phyloP scores from a whole-genome alignment of 2,797 vertebrate genomes.

The Enteromius mattozi region DNA sequence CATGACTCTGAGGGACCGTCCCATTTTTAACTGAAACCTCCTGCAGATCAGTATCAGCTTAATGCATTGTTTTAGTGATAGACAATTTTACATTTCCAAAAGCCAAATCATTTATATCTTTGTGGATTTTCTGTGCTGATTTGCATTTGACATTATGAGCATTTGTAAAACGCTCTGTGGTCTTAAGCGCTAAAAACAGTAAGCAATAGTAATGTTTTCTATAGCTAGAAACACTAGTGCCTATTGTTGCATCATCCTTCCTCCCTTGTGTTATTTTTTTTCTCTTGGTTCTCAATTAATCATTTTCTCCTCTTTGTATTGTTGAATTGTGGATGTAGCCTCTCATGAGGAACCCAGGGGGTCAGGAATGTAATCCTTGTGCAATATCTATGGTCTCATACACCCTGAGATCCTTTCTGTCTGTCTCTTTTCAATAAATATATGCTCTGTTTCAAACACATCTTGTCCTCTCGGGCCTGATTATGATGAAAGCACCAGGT shows the following conservation, averaged over 20 bases:
- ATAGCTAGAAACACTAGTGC: not conserved
- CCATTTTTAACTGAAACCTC: conserved; percentile 24
- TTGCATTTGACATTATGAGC: not conserved
- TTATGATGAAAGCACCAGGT: not conserved
- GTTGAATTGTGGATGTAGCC: not conserved
- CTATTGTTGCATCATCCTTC: not conserved
- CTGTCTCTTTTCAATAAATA: not conserved
- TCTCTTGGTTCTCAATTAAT: conserved; percentile 9
- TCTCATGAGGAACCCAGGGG: conserved; percentile 13
- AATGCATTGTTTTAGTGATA: not conserved
- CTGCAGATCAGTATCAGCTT: not conserved
- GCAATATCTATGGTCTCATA: conserved; percentile 19
- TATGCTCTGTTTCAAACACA: not conserved
- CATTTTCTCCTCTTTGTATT: not conserved
- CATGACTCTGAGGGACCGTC: conserved; percentile 21
- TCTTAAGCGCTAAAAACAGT: not conserved
- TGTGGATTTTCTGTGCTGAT: not conserved
- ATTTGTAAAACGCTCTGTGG: not conserved
- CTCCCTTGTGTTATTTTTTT: conserved; percentile 45
- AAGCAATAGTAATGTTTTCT: not conserved
- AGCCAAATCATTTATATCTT: not conserved
- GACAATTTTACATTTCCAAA: not conserved
- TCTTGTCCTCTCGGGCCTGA: not conserved
- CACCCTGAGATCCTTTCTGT: not conserved
- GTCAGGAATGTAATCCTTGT: conserved; percentile 34